Conservation (phyloP, 1,140 invertebrate species). For the Drosophila rufa region DNA sequence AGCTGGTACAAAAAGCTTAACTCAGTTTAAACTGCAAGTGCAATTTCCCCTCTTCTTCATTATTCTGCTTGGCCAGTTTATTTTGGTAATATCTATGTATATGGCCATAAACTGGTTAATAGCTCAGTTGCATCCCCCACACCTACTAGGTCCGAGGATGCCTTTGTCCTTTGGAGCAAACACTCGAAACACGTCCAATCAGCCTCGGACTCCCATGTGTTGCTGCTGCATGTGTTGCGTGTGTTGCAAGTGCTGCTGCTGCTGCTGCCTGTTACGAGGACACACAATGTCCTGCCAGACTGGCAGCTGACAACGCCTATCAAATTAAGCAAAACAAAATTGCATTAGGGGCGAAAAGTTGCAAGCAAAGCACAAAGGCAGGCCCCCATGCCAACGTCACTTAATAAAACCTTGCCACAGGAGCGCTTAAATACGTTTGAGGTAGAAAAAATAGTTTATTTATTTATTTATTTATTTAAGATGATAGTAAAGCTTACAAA, state of each 20-base stretch:
- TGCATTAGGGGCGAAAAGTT: conserved; percentile 75
- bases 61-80: conserved; percentile 18
- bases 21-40: background rate
- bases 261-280: conserved; percentile 24
- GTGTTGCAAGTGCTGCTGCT: conserved; percentile 4
- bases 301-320: conserved; percentile 80
- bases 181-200: conserved; percentile 44
- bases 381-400: background rate
- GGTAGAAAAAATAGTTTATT: too few species aligned
- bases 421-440: background rate
- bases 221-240: conserved; percentile 7
- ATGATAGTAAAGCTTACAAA: too few species aligned
- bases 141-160: conserved; percentile 5
- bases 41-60: background rate
- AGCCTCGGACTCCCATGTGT: conserved; percentile 24
- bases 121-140: conserved; percentile 15
- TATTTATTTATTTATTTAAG: too few species aligned
- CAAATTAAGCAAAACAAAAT: conserved; percentile 83
- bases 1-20: too few species aligned
- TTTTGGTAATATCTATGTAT: conserved; percentile 28
- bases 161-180: conserved; percentile 30
- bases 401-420: conserved; percentile 18
- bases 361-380: conserved; percentile 45
- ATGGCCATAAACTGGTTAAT: conserved; percentile 13
- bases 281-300: conserved; percentile 50